Evolutionary conservation across 1,140 invertebrate genomes (phyloP).

Genomic region (Lepidurus apus): DNA sequence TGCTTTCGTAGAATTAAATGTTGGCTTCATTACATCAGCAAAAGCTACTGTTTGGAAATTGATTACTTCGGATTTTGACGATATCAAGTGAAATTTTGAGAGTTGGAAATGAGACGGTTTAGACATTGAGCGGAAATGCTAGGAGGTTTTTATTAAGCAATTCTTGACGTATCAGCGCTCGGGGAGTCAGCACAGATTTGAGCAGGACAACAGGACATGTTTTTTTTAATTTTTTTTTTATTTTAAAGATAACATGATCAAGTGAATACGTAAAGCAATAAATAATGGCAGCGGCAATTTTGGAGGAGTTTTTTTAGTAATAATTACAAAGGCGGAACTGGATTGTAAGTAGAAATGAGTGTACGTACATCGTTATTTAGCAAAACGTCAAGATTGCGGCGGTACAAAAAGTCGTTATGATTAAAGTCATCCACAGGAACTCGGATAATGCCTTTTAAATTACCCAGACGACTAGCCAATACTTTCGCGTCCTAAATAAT

Average conservation of each 20-base stretch:
- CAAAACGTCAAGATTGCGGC: constrained; percentile 47
- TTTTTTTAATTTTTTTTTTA: too few relatives aligned
- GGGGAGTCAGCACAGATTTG: too few relatives aligned
- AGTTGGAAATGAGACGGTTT: too few relatives aligned
- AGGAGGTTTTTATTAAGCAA: too few relatives aligned
- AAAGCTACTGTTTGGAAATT: too few relatives aligned
- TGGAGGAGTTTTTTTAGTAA: background rate
- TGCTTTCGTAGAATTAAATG: too few relatives aligned
- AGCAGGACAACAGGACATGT: too few relatives aligned
- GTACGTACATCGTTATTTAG: constrained; percentile 40
- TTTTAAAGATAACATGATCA: background rate
- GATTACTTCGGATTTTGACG: too few relatives aligned
- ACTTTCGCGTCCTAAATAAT: constrained; percentile 52
- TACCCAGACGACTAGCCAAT: constrained; percentile 49
- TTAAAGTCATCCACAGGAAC: constrained; percentile 58
- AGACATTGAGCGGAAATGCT: too few relatives aligned
- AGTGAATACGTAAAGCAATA: background rate
- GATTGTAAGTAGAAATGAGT: constrained; percentile 31
- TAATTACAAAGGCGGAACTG: background rate
- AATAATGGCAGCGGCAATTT: background rate
- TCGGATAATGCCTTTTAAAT: constrained; percentile 46
- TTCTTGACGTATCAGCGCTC: too few relatives aligned
- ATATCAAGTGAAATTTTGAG: too few relatives aligned
- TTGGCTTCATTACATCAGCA: too few relatives aligned
- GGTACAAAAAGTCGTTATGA: constrained; percentile 65